A percentile compares a stretch with the other conserved stretches of the same genome.
Conservation (phyloP, 2,113 vertebrate species). For the Gallinago undulata region DNA sequence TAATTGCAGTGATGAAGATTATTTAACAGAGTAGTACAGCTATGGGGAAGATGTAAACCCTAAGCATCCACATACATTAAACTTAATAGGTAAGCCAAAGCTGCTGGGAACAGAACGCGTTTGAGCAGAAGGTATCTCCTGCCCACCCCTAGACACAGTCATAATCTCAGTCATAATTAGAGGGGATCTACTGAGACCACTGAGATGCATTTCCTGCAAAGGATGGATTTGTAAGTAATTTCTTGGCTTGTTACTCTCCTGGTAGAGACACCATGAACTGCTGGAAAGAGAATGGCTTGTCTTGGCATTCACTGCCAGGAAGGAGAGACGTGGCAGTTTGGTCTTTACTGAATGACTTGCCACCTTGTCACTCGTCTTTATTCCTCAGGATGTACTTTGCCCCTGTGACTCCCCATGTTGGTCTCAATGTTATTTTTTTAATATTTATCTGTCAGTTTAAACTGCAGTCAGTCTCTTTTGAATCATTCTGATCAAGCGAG, state of each 20-base stretch:
- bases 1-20: neutral
- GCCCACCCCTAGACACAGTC: neutral
- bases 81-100: neutral
- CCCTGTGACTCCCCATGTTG: neutral
- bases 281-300: neutral
- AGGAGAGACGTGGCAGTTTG: neutral
- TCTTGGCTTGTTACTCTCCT: neutral
- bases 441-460: neutral
- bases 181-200: neutral
- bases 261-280: neutral
- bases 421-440: neutral
- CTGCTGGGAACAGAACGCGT: neutral
- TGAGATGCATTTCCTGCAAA: neutral
- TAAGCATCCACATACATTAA: neutral
- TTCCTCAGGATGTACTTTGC: neutral
- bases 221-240: neutral
- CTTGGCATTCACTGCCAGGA: neutral
- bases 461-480: neutral
- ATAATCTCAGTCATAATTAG: neutral
- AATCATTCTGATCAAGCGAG: neutral
- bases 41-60: neutral
- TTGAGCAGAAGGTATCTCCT: neutral
- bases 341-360: neutral
- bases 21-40: neutral
- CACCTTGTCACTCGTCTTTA: neutral